Conservation (phyloP, 2,797 vertebrate genomes). For the Microtus agrestis region DNA sequence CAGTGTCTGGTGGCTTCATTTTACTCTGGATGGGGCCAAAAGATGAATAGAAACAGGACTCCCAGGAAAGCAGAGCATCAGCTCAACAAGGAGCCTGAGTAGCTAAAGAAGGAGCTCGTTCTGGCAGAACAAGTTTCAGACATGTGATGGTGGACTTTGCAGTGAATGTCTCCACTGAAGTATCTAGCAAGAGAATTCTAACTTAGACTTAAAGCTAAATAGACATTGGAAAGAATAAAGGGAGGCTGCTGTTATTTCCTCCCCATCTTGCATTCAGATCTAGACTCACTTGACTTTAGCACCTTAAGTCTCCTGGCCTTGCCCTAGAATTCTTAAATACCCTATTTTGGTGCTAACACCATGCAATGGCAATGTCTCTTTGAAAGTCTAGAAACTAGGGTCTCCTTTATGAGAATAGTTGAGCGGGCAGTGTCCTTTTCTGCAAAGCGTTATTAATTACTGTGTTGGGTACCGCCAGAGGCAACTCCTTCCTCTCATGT, state of each 20-base stretch:
- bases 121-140: neutral
- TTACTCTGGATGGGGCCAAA: neutral
- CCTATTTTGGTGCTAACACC: neutral
- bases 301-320: neutral
- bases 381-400: neutral
- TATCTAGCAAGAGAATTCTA: neutral
- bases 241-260: neutral
- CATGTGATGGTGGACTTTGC: too few species aligned
- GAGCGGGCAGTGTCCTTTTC: neutral
- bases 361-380: neutral
- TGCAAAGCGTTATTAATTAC: neutral
- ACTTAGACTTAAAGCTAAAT: neutral
- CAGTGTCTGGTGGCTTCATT: neutral
- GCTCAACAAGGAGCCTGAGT: neutral
- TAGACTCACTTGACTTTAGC: neutral
- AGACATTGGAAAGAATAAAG: neutral
- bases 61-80: neutral
- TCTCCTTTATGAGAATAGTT: neutral
- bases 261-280: neutral
- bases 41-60: neutral
- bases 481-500: neutral
- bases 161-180: neutral
- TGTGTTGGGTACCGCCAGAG: neutral
- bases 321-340: neutral
- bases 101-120: neutral